Evolutionary conservation across 92 coral and sea anemone genomes (phyloP).

Genomic region (Porites cylindrica): DNA sequence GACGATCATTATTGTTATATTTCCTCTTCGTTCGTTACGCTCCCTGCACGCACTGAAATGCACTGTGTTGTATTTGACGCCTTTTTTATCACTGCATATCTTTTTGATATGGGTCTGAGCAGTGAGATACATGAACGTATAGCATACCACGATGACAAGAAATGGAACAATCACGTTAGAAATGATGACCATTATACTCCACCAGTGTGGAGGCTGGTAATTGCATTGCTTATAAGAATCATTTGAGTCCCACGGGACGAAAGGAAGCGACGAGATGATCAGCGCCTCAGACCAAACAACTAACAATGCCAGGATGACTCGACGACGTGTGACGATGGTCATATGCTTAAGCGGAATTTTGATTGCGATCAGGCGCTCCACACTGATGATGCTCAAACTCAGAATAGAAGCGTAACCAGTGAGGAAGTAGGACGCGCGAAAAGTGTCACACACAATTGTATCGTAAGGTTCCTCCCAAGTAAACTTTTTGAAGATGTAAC

Average conservation of each 20-base stretch:
- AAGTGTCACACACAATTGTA: conserved; percentile 64
- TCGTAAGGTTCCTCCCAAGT: conserved; percentile 39
- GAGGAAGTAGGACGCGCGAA: conserved; percentile 91
- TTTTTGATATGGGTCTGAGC: conserved; percentile 76
- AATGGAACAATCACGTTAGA: conserved; percentile 89
- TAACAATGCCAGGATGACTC: conserved; percentile 68
- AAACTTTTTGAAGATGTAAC: conserved; percentile 91
- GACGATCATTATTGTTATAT: conserved; percentile 86
- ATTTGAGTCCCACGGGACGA: conserved; percentile 79
- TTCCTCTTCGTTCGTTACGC: conserved; percentile 78
- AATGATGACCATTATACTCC: conserved; percentile 95
- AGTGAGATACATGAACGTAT: conserved; percentile 77
- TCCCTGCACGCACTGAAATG: conserved; percentile 31
- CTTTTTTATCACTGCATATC: conserved; percentile 47
- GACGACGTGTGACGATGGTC: conserved; percentile 71
- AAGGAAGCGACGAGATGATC: conserved; percentile 86
- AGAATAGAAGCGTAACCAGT: conserved; percentile 95
- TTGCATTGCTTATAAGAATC: conserved; percentile 63
- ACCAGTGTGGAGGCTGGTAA: conserved; percentile 90
- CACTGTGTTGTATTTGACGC: conserved; percentile 8
- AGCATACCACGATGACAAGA: conserved; percentile 86
- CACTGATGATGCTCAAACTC: conserved; percentile 91
- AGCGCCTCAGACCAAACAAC: conserved; percentile 84
- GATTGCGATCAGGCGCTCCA: conserved; percentile 92
- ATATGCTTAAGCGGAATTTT: conserved; percentile 84